Base-by-base conservation (phyloP, 1,140 invertebrate species). In the Pygmarrhopalites habei region DNA sequence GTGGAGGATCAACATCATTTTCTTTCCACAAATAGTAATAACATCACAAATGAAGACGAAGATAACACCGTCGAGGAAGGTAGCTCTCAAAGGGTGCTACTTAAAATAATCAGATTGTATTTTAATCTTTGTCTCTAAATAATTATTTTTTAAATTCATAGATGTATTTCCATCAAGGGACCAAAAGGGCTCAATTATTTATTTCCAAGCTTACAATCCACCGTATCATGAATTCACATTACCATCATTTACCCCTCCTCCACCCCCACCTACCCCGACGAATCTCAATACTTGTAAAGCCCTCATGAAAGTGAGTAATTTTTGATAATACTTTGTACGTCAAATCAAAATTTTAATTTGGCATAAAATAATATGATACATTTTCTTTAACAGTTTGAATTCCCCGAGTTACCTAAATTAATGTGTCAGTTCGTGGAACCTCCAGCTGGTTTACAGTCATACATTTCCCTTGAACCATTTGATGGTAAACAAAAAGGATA, bases 281-380 rank as follows among this genome's bases (percentile, higher is more conserved):
- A 66, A 60, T 43, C 61, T 60, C 14, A 70, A 66, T 39, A 58
- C 61, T 44, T 70, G 68, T 51, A 60, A 62, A 64, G 65, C 68
- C 21, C 55, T 70, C n/a, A 60, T 70, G 39, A 70, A 70, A 58
- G 67, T 69, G 55, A 21, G 0, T 7, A 3, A 23, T 26, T 30
- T 51, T 52, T n/a, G n/a, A n/a, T n/a, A n/a, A n/a, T n/a, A n/a
- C n/a, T n/a, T n/a, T n/a, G n/a, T n/a, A n/a, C n/a, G n/a, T n/a
- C n/a, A n/a, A n/a, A n/a, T n/a, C n/a, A n/a, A n/a, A n/a, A n/a
- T n/a, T n/a, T n/a, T n/a, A n/a, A n/a, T n/a, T n/a, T n/a, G n/a
- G n/a, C n/a, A n/a, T n/a, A n/a, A n/a, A 12, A 41, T 41, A 41
- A 12, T 41, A 12, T 41, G n/a, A 41, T 41, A 41, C 32, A 49